These are phyloP conservation scores for mouse (Mus musculus) DNA, from an alignment of 2,113 vertebrate species.

Conservation along the genomic window DNA sequence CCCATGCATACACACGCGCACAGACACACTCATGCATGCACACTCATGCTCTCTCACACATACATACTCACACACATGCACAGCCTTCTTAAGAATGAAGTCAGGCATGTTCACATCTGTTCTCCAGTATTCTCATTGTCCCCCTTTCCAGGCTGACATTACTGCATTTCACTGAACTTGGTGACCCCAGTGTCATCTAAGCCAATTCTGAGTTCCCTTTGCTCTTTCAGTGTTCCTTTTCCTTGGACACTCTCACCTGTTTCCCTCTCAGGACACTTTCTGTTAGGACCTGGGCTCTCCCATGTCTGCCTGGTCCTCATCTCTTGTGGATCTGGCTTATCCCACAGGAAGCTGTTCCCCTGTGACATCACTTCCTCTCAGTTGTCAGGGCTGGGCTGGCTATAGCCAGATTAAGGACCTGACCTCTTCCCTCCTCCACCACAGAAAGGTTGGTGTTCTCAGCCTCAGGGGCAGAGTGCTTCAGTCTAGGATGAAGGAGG, in stretches of 20 bases:
- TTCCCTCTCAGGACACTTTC: not conserved
- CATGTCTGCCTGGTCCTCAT: not conserved
- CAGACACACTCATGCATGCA: too few relatives aligned
- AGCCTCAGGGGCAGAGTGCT: not conserved
- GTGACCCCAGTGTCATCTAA: not conserved
- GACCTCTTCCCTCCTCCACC: not conserved
- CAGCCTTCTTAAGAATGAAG: not conserved
- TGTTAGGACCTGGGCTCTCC: not conserved
- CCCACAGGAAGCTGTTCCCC: not conserved
- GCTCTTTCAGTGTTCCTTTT: not conserved
- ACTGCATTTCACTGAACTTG: not conserved
- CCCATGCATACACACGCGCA: rapidly evolving
- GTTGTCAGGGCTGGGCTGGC: not conserved
- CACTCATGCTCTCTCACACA: not conserved
- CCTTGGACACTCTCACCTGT: not conserved
- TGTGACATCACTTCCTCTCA: not conserved
- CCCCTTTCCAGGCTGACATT: not conserved
- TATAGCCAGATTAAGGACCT: not conserved
- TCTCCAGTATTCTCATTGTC: too few relatives aligned
- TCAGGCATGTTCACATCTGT: not conserved
- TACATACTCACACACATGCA: not conserved
- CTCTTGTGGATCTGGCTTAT: not conserved
- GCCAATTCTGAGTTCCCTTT: not conserved
- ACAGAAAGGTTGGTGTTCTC: not conserved
- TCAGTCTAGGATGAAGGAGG: not conserved